These are phyloP conservation scores for Etia nguti DNA, from an alignment of 2,113 vertebrate genomes.

Conservation along the genomic window DNA sequence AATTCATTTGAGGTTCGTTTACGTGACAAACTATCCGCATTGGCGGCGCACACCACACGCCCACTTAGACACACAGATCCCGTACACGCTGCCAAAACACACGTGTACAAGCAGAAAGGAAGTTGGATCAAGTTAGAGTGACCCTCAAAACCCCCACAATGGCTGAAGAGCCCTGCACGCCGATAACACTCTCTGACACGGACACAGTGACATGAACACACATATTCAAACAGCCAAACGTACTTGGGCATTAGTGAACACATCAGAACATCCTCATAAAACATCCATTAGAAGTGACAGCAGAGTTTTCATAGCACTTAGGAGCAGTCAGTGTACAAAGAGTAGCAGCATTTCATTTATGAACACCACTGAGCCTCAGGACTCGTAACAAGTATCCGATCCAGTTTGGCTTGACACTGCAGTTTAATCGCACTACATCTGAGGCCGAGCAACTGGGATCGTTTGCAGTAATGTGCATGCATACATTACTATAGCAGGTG, in stretches of 20 bases:
- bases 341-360: not conserved
- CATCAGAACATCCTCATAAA: slow-evolving; percentile 10
- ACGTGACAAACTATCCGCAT: slow-evolving; percentile 20
- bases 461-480: not conserved
- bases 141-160: slow-evolving; percentile 21
- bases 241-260: not conserved
- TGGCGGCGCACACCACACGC: not conserved
- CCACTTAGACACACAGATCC: not conserved
- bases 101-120: not conserved
- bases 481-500: not conserved
- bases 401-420: not conserved
- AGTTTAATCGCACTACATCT: not conserved
- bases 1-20: slow-evolving; percentile 6
- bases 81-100: not conserved
- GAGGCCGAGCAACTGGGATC: not conserved
- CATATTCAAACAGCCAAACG: not conserved
- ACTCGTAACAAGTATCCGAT: not conserved
- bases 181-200: slow-evolving; percentile 17
- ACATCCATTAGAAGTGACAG: slow-evolving; percentile 1
- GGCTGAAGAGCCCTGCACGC: slow-evolving; percentile 25
- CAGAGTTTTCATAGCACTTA: not conserved
- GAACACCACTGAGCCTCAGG: not conserved
- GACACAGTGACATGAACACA: not conserved
- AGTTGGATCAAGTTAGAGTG: slow-evolving; percentile 58
- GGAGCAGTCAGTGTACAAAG: not conserved